Evolutionary conservation across 2,888 invertebrate genomes (phyloP).

Genomic region (Cryptocheilus praepositus): DNA sequence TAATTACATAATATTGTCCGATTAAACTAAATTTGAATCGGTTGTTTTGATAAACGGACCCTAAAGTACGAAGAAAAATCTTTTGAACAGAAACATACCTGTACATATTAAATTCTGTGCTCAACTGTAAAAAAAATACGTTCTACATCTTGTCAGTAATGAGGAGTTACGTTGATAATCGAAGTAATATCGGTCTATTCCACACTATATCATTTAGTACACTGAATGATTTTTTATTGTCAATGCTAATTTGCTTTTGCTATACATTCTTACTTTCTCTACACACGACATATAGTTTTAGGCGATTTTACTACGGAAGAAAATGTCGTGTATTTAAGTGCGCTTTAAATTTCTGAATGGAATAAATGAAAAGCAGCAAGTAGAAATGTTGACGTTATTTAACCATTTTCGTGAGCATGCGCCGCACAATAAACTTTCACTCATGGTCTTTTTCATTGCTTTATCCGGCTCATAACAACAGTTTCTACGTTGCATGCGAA

Average conservation of each 20-base stretch:
- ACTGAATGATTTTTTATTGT: background rate
- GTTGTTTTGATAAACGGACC: too few relatives aligned
- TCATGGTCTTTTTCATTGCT: too few relatives aligned
- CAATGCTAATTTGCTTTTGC: background rate
- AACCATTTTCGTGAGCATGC: too few relatives aligned
- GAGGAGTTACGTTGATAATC: background rate
- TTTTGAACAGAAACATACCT: too few relatives aligned
- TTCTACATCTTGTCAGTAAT: too few relatives aligned
- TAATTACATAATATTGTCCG: too few relatives aligned
- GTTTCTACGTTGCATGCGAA: constrained; percentile 1
- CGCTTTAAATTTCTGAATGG: background rate
- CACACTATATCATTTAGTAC: background rate
- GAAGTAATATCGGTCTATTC: background rate
- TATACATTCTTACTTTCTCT: background rate
- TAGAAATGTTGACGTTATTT: too few relatives aligned
- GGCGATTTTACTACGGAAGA: background rate
- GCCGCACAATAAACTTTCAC: too few relatives aligned
- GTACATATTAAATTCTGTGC: too few relatives aligned
- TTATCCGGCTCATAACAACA: background rate
- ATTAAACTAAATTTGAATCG: too few relatives aligned
- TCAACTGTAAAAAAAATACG: too few relatives aligned
- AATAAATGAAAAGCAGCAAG: background rate
- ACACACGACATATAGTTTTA: background rate
- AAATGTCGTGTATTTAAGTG: background rate
- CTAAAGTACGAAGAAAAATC: too few relatives aligned